These are phyloP conservation scores for Bujurquina vittata DNA, from an alignment of 2,113 vertebrate species.

Conservation along the genomic window DNA sequence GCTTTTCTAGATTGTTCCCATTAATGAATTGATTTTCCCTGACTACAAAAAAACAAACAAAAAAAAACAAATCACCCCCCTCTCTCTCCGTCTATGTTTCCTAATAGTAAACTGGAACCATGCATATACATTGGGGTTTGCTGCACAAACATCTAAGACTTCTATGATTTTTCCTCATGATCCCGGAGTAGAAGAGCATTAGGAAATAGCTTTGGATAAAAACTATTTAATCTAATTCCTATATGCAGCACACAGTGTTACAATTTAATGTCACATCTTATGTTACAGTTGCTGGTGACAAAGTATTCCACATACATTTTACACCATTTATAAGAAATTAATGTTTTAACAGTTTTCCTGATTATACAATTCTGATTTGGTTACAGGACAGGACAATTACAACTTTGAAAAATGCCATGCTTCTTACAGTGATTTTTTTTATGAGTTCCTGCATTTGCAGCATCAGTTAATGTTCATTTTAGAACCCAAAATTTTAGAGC, in stretches of 20 bases:
- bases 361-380: neutral
- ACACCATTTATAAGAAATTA: neutral
- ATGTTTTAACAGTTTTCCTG: neutral
- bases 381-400: neutral
- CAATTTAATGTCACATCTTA: conserved; percentile 1
- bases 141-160: neutral
- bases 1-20: neutral
- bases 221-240: neutral
- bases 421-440: neutral
- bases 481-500: neutral
- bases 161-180: neutral
- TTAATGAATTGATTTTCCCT: neutral
- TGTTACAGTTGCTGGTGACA: neutral
- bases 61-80: neutral
- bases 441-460: too few relatives aligned
- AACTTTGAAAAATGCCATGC: neutral
- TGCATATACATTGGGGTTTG: neutral
- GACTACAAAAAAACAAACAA: neutral
- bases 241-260: neutral
- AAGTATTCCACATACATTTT: neutral
- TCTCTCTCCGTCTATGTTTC: neutral
- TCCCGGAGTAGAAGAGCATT: neutral
- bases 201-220: neutral
- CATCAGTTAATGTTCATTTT: too few relatives aligned
- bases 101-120: neutral